Base-by-base conservation (phyloP, 2,888 invertebrate species). In the Perizoma flavofasciatum region DNA sequence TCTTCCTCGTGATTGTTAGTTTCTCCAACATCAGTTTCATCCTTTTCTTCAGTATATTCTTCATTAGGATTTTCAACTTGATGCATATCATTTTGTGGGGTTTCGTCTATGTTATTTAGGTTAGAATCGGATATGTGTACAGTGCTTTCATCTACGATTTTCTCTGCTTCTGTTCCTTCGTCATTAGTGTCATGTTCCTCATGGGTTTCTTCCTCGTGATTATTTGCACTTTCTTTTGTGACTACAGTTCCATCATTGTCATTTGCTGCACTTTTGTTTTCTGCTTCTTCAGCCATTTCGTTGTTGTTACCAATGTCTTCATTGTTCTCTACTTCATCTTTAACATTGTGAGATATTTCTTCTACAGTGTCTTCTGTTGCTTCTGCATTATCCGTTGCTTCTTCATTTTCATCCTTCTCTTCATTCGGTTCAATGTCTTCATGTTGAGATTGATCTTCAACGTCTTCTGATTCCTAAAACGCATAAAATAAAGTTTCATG, bases 401-500 rank as follows among this genome's bases (percentile, higher is more conserved):
- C 49, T 49, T 55, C 51, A 9, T 49, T 34, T 52, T 61, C 50
- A 9, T 49, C 49, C 37, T 57, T 50, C n/a, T 67, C 59, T 49
- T 70, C 60, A 33, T 63, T 46, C 9, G 11, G 44, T 43, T 67
- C 34, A 62, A 45, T 50, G 11, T 58, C 58, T 61, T 72, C 68
- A 22, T 59, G 35, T 40, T 68, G 62, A 55, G 56, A 43, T 10
- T 49, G 43, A 6, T 67, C 53, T 45, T 69, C 63, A 52, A 70
- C 63, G 49, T 78, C 65, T 40, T 72, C 78, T 61, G 82, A 70
- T 70, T 79, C 88, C 89, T 90, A 89, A 85, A 89, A 90, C 79
- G 61, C 71, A 87, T 69, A 85, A 83, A 82, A 77, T 78, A 77
- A 84, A 81, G 75, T 65, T 78, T 86, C 89, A 89, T 89, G 89